These are phyloP conservation scores for Cyclargus thomasi DNA, from an alignment of 1,140 invertebrate genomes.

Conservation along the genomic window DNA sequence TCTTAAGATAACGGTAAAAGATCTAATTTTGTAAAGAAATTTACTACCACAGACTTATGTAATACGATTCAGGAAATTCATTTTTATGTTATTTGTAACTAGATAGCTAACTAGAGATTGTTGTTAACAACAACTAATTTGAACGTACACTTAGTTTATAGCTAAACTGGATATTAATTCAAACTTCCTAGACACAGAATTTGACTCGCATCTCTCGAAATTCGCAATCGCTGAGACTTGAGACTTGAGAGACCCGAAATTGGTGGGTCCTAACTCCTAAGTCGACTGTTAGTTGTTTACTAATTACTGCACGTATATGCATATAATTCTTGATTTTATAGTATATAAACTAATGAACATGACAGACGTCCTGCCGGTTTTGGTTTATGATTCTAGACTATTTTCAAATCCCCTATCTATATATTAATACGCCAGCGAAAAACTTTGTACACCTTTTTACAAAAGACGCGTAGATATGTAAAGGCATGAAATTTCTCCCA, in stretches of 20 bases:
- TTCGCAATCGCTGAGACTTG: too few species aligned
- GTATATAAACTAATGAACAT: too few species aligned
- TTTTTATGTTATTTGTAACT: not conserved
- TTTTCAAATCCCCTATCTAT: too few species aligned
- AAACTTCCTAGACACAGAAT: not conserved
- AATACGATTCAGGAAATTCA: not conserved
- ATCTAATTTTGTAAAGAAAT: slow-evolving; percentile 6
- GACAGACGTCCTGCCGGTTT: too few species aligned
- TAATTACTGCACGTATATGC: not conserved
- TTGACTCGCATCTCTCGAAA: not conserved
- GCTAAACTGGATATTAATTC: not conserved
- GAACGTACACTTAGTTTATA: not conserved
- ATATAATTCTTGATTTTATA: too few species aligned
- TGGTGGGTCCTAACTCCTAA: not conserved
- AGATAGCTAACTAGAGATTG: not conserved
- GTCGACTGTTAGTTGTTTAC: not conserved
- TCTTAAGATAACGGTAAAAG: slow-evolving; percentile 1
- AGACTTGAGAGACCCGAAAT: not conserved
- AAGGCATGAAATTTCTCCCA: too few species aligned
- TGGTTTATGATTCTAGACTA: too few species aligned
- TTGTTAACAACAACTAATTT: not conserved
- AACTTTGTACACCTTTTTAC: too few species aligned
- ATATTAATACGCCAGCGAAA: too few species aligned
- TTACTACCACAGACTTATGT: not conserved
- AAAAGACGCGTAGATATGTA: too few species aligned